phyloP scores from a whole-genome alignment of 1,140 invertebrate genomes.

The Planococcus citri region DNA sequence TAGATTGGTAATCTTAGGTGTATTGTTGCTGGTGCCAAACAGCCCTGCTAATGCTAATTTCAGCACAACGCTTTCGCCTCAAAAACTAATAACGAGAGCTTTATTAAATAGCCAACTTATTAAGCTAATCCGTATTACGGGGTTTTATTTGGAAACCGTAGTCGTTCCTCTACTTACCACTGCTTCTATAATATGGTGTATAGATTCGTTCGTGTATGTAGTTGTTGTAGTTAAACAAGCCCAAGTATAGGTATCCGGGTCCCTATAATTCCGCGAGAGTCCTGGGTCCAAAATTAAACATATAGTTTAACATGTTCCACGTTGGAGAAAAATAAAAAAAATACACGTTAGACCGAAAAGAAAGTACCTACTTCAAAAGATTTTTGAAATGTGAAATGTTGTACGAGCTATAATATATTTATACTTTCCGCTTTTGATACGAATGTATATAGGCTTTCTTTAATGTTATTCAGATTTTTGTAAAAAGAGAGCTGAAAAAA shows the following conservation, averaged over 20 bases:
- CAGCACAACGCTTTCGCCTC: neutral
- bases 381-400: conserved; percentile 6
- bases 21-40: neutral
- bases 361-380: neutral
- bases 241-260: too few species aligned
- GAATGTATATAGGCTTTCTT: conserved; percentile 5
- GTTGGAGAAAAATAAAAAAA: neutral
- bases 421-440: conserved; percentile 6
- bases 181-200: too few species aligned
- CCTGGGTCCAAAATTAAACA: neutral
- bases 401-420: neutral
- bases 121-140: neutral
- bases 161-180: too few species aligned
- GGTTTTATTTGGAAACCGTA: neutral
- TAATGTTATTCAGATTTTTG: conserved; percentile 8
- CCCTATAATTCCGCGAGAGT: too few species aligned
- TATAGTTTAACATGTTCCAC: conserved; percentile 1
- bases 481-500: neutral
- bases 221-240: too few species aligned
- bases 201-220: too few species aligned
- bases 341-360: too few species aligned
- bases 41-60: neutral
- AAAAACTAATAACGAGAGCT: conserved; percentile 7
- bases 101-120: conserved; percentile 2
- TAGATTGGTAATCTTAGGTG: neutral